Evolutionary conservation across 2,113 vertebrate species (phyloP).

Genomic region (Gadus macrocephalus): DNA sequence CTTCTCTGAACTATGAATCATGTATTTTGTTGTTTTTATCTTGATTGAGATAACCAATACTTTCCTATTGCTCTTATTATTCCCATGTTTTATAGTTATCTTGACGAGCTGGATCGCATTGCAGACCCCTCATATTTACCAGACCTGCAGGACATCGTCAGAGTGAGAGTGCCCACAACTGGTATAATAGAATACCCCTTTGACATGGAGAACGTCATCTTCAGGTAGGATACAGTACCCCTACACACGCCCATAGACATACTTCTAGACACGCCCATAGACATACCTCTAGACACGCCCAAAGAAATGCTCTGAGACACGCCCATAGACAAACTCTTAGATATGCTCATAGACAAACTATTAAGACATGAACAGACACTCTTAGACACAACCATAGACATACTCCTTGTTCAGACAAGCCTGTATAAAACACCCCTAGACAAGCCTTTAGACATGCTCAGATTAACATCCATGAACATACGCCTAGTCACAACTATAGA

Average conservation of each 20-base stretch:
- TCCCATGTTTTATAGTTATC: constrained; percentile 50
- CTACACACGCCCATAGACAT: background rate
- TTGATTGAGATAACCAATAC: too few relatives aligned
- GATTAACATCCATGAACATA: too few relatives aligned
- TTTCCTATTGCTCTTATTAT: background rate
- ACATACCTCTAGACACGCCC: background rate
- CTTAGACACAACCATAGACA: too few relatives aligned
- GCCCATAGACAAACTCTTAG: too few relatives aligned
- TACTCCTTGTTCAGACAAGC: too few relatives aligned
- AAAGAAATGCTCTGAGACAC: background rate
- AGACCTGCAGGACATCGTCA: constrained; percentile 58
- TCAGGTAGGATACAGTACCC: constrained; percentile 78
- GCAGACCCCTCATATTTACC: constrained; percentile 58
- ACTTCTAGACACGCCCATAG: background rate
- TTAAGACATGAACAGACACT: too few relatives aligned
- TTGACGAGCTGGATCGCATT: constrained; percentile 66
- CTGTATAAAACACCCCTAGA: too few relatives aligned
- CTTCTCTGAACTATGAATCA: too few relatives aligned
- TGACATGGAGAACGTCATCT: constrained; percentile 97
- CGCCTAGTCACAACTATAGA: too few relatives aligned
- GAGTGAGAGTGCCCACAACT: constrained; percentile 73
- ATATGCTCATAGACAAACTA: too few relatives aligned
- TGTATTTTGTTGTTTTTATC: background rate
- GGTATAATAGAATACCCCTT: constrained; percentile 88
- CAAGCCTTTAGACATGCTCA: too few relatives aligned